Percentiles rank a stretch among this genome's conserved stretches.
Evolutionary conservation across 2,888 invertebrate species (phyloP).

Genomic region (Cyclophora punctaria): DNA sequence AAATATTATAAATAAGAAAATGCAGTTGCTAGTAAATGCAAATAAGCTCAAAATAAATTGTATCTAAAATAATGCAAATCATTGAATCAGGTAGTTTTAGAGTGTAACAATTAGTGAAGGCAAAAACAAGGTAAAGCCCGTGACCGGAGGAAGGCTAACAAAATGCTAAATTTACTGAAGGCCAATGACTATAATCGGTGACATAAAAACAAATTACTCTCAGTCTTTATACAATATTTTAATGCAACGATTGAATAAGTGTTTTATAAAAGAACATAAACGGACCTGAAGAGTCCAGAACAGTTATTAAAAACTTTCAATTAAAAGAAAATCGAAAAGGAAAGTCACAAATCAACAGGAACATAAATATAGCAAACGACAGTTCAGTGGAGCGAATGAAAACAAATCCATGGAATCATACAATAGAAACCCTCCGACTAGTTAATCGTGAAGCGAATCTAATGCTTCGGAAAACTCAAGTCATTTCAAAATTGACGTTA

Average conservation of each 20-base stretch:
- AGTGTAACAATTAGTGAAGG: conserved; percentile 28
- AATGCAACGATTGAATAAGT: too few relatives aligned
- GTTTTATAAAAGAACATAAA: too few relatives aligned
- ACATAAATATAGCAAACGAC: neutral
- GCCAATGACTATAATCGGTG: conserved; percentile 9
- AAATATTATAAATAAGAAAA: too few relatives aligned
- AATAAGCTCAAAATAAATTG: neutral
- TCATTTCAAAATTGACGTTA: too few relatives aligned
- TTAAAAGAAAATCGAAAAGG: neutral
- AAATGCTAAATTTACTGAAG: conserved; percentile 30
- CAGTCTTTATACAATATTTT: too few relatives aligned
- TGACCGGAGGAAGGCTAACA: conserved; percentile 27
- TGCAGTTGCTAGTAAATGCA: too few relatives aligned
- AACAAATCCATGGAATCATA: conserved; percentile 16
- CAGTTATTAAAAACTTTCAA: neutral
- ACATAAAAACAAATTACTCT: too few relatives aligned
- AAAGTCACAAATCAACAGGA: neutral
- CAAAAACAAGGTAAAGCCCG: conserved; percentile 30
- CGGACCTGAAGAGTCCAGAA: too few relatives aligned
- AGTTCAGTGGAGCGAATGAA: conserved; percentile 33
- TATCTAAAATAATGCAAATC: conserved; percentile 3
- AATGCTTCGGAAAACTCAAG: too few relatives aligned
- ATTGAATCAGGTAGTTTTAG: conserved; percentile 7
- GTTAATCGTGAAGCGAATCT: too few relatives aligned
- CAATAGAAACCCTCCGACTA: conserved; percentile 9